Evolutionary conservation across 1,140 invertebrate genomes (phyloP).

Genomic region (Drosophila melanica): DNA sequence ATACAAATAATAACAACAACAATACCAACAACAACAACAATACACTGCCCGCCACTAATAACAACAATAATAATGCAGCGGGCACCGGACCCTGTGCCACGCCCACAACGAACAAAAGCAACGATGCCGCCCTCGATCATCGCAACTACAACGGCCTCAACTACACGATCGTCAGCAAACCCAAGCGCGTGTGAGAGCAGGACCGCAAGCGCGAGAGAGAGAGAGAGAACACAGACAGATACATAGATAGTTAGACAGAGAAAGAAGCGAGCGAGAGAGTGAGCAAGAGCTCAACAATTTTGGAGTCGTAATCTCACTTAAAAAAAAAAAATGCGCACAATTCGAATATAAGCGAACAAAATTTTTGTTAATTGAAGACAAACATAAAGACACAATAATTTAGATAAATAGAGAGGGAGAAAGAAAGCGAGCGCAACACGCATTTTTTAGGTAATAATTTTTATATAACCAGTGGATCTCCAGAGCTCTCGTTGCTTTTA

Average conservation of each 20-base stretch:
- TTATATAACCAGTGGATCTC: slow-evolving; percentile 31
- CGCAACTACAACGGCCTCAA: slow-evolving; percentile 90
- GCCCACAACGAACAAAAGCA: slow-evolving; percentile 27
- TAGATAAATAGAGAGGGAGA: neutral
- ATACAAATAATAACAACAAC: neutral
- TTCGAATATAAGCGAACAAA: slow-evolving; percentile 53
- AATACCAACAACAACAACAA: slow-evolving; percentile 24
- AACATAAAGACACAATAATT: neutral
- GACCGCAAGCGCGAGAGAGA: neutral
- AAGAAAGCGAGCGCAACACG: neutral
- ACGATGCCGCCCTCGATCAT: slow-evolving; percentile 84
- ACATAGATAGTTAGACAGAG: slow-evolving; percentile 25
- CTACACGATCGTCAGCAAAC: slow-evolving; percentile 92
- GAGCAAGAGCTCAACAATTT: slow-evolving; percentile 2
- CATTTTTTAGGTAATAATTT: slow-evolving; percentile 2
- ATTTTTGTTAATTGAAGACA: neutral
- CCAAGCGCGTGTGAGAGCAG: slow-evolving; percentile 88
- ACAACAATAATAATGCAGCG: slow-evolving; percentile 15
- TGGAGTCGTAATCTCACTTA: slow-evolving; percentile 21
- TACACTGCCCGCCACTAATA: slow-evolving; percentile 36
- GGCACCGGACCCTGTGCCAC: slow-evolving; percentile 6
- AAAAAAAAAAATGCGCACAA: slow-evolving; percentile 22
- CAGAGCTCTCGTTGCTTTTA: slow-evolving; percentile 21
- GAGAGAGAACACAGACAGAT: slow-evolving; percentile 41
- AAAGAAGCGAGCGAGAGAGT: slow-evolving; percentile 53